Evolutionary conservation across 2,888 invertebrate species (phyloP), one percentile per base, ranked within the genome.

Genomic region (Andrena chrysosceles): DNA sequence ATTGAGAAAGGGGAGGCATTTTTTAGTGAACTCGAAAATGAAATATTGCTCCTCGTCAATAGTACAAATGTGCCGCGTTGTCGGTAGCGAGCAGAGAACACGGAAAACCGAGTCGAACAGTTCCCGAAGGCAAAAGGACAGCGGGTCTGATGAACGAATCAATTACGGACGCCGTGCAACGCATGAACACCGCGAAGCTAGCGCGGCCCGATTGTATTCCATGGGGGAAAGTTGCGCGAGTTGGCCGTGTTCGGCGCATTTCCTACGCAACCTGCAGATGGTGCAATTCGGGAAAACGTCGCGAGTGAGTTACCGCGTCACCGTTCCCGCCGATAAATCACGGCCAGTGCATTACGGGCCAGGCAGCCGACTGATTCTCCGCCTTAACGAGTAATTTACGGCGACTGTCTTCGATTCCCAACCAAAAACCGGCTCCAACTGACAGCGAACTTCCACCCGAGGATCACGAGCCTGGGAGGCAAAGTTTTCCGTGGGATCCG

Each of bases 321-420:
- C 82, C 75, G 77, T 82, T 76, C 79, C 64, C 79, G 63, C 35
- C 71, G 64, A 72, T 83, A 83, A 83, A 80, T 83, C 79, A 83
- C 80, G 31, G 33, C 54, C 42, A 52, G 73, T 60, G 83, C 82
- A 71, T 81, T 82, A 64, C 74, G 29, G 63, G 69, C 83, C 78
- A 29, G 63, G 69, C 83, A 69, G 62, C 73, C 83, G 77, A 80
- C 77, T 68, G 85, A 85, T 85, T 83, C 56, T 23, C 60, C 69
- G 35, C 73, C 80, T 83, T 83, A 77, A 83, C 77, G 79, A 83
- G 83, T 81, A 85, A 83, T 85, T 85, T 83, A 85, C 73, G 77
- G 76, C 68, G 75, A 77, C 81, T 76, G 72, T 68, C 74, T 81
- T 66, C 77, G 72, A 52, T 35, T 67, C 48, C 48, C 10, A 49